Percentiles rank a stretch among this genome's conserved stretches.
Conservation (phyloP, 2,113 vertebrate species). For the Salvelinus fontinalis region DNA sequence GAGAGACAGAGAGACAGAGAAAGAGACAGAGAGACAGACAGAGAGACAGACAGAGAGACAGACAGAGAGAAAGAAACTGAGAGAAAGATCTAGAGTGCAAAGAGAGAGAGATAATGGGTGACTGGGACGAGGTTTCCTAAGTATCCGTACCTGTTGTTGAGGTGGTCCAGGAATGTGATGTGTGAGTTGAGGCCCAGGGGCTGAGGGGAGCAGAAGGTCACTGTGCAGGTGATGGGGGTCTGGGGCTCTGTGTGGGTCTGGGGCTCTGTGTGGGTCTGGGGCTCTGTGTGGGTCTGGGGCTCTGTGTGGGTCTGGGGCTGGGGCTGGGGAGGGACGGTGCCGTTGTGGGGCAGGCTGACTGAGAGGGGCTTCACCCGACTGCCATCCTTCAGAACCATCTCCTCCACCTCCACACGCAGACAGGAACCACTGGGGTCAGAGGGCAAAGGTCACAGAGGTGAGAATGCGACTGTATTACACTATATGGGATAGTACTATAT, state of each 20-base stretch:
- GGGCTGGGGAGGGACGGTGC: constrained; percentile 43
- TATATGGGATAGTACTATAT: background rate
- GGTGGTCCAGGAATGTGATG: constrained; percentile 76
- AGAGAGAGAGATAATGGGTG: background rate
- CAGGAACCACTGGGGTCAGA: constrained; percentile 64
- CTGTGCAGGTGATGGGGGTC: constrained; percentile 61
- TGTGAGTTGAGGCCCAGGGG: constrained; percentile 71
- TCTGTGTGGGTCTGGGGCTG: too few species aligned
- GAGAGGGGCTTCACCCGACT: constrained; percentile 61
- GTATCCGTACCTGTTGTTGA: constrained; percentile 72
- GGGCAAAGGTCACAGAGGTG: background rate
- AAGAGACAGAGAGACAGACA: too few species aligned
- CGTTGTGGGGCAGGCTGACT: constrained; percentile 70
- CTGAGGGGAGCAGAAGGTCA: constrained; percentile 74
- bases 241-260: constrained; percentile 8
- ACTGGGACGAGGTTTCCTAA: background rate
- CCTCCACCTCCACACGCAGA: constrained; percentile 69
- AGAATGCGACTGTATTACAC: background rate
- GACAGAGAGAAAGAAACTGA: background rate
- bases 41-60: too few species aligned
- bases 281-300: too few species aligned
- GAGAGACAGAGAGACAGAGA: too few species aligned
- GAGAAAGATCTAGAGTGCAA: too few species aligned
- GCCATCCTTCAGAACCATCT: constrained; percentile 60
- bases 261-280: too few species aligned